These are phyloP conservation scores for Leucosticte australis DNA, from an alignment of 2,113 vertebrate species.

Conservation along the genomic window DNA sequence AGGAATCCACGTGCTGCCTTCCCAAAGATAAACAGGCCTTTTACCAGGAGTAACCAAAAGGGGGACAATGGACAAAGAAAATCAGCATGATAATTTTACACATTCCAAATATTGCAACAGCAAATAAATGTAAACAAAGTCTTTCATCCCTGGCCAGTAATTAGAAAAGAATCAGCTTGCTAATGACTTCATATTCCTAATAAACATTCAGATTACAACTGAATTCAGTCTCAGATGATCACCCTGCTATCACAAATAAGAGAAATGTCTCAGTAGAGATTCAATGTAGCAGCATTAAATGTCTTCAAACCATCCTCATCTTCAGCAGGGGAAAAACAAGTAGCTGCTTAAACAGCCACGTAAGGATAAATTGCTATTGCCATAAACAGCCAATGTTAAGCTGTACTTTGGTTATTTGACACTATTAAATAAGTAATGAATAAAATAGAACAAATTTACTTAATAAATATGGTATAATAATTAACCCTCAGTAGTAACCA, in stretches of 20 bases:
- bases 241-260: neutral
- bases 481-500: neutral
- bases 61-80: neutral
- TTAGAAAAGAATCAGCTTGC: neutral
- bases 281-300: neutral
- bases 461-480: neutral
- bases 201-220: neutral
- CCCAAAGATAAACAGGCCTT: rapidly evolving
- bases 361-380: neutral
- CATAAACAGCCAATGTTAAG: neutral
- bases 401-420: neutral
- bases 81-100: rapidly evolving
- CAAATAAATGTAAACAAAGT: neutral
- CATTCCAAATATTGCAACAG: rapidly evolving
- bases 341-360: neutral
- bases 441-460: neutral
- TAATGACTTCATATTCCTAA: neutral
- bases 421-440: neutral
- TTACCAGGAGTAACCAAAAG: neutral
- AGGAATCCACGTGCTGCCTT: rapidly evolving
- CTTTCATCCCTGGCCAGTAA: neutral
- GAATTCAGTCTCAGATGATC: neutral
- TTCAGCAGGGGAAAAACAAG: neutral
- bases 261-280: neutral
- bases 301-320: neutral